Conservation (phyloP, 2,113 vertebrate genomes). For the Cettia cetti region DNA sequence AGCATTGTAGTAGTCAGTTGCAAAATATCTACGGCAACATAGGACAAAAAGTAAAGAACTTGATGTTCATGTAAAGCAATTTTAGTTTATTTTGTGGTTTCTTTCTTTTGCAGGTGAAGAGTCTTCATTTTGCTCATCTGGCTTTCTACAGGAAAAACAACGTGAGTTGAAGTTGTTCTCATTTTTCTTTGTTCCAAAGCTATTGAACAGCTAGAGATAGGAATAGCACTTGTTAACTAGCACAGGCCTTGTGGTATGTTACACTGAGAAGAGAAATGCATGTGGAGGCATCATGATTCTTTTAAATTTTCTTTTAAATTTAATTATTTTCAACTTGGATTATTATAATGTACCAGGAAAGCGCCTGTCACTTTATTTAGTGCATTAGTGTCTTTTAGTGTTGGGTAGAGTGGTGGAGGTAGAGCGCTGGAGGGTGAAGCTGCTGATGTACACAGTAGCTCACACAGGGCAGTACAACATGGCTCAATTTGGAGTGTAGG, state of each 20-base stretch:
- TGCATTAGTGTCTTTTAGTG: neutral
- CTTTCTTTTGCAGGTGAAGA: slow-evolving; percentile 61
- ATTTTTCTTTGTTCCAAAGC: neutral
- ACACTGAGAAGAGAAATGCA: neutral
- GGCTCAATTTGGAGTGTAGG: neutral
- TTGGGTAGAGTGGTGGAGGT: neutral
- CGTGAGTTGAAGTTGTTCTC: slow-evolving; percentile 55
- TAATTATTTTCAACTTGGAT: neutral
- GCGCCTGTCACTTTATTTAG: neutral
- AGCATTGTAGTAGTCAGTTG: neutral
- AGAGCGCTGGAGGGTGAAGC: neutral
- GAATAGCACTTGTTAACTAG: neutral
- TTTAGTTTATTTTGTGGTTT: neutral
- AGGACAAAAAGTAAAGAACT: neutral
- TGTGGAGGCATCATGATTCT: neutral
- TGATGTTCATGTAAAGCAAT: neutral
- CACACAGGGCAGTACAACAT: neutral
- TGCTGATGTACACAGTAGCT: neutral
- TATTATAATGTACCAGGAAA: neutral
- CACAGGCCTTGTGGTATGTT: neutral
- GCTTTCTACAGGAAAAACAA: slow-evolving; percentile 73
- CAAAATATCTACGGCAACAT: neutral
- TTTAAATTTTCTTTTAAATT: neutral
- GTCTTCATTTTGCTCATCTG: slow-evolving; percentile 51
- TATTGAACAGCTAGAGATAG: neutral